These are phyloP conservation scores for Belgica antarctica DNA, from an alignment of 2,888 invertebrate species.

Conservation along the genomic window DNA sequence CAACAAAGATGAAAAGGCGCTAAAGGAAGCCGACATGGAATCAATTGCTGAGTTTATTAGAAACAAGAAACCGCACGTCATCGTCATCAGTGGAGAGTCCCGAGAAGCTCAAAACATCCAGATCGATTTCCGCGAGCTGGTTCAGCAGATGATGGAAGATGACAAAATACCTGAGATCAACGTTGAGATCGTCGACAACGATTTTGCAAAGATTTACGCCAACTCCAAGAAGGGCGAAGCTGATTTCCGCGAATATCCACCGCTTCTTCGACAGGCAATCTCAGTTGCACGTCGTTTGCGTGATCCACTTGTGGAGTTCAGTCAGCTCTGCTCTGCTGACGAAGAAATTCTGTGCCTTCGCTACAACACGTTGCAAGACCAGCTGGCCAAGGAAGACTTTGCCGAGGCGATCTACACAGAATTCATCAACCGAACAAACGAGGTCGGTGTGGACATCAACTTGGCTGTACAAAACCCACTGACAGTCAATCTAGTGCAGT, in stretches of 20 bases:
- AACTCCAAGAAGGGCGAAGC: conserved; percentile 82
- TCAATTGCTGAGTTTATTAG: conserved; percentile 78
- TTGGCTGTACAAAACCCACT: conserved; percentile 85
- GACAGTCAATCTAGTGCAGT: conserved; percentile 87
- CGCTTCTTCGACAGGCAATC: conserved; percentile 84
- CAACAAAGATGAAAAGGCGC: conserved; percentile 64
- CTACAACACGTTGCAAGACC: conserved; percentile 83
- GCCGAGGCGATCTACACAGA: conserved; percentile 82
- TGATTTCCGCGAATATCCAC: conserved; percentile 92
- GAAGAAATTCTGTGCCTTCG: conserved; percentile 94
- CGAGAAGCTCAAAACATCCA: conserved; percentile 80
- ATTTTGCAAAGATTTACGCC: conserved; percentile 87
- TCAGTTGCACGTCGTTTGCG: conserved; percentile 89
- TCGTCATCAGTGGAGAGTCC: conserved; percentile 88
- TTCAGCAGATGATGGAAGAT: conserved; percentile 72
- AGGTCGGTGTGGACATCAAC: conserved; percentile 97
- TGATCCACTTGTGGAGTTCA: conserved; percentile 94
- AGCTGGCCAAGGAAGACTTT: conserved; percentile 79
- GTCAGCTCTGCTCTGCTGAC: conserved; percentile 92
- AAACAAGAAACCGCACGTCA: conserved; percentile 89
- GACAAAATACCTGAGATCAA: conserved; percentile 83
- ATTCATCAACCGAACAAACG: conserved; percentile 92
- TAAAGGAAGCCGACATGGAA: conserved; percentile 67
- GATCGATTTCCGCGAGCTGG: conserved; percentile 71
- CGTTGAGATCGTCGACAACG: conserved; percentile 92